Evolutionary conservation across 2,797 vertebrate species (phyloP).

Genomic region (Sternarchorhynchus goeldii): DNA sequence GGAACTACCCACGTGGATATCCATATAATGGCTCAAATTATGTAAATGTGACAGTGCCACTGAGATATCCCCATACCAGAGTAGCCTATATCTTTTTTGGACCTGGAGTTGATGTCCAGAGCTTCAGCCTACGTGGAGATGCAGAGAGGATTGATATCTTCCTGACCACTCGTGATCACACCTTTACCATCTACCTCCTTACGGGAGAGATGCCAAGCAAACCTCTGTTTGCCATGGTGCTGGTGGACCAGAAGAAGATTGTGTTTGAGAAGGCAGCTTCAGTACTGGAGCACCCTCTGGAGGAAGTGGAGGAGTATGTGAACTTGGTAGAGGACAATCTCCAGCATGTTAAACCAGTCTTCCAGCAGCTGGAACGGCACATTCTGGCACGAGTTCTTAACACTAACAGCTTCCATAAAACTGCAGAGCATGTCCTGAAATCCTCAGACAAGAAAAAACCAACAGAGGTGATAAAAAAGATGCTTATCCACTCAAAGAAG

Average conservation of each 20-base stretch:
- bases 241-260: constrained; percentile 84
- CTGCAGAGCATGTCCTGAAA: constrained; percentile 87
- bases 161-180: constrained; percentile 82
- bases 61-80: constrained; percentile 85
- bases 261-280: constrained; percentile 82
- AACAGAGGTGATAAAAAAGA: constrained; percentile 85
- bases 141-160: constrained; percentile 86
- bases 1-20: constrained; percentile 88
- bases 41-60: constrained; percentile 89
- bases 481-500: constrained; percentile 86
- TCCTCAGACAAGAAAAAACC: constrained; percentile 91
- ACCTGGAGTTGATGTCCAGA: constrained; percentile 86
- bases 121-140: constrained; percentile 87
- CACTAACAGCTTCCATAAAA: constrained; percentile 86
- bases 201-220: constrained; percentile 79
- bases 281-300: constrained; percentile 63
- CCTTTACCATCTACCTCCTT: constrained; percentile 87
- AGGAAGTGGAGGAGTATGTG: constrained; percentile 85
- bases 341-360: constrained; percentile 91
- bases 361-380: constrained; percentile 92
- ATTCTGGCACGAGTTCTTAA: constrained; percentile 89
- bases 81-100: constrained; percentile 92
- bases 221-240: constrained; percentile 86
- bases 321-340: constrained; percentile 87
- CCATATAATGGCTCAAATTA: constrained; percentile 94